phyloP scores from a whole-genome alignment of 2,113 vertebrate species.

The Dolichotis patagonum region DNA sequence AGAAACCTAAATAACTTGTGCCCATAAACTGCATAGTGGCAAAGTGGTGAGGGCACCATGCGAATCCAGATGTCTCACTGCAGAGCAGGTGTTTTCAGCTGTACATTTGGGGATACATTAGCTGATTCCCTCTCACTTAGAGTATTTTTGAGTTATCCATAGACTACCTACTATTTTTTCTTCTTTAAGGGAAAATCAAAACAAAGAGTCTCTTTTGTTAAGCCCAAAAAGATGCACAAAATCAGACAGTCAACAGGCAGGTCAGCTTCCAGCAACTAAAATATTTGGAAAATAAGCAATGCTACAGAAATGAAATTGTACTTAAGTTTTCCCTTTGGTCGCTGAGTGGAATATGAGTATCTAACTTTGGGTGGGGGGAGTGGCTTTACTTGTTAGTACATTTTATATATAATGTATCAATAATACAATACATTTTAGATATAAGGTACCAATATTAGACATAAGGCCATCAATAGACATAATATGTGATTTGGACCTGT shows the following conservation, averaged over 20 bases:
- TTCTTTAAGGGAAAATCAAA: not conserved
- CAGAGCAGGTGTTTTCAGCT: not conserved
- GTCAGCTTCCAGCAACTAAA: not conserved
- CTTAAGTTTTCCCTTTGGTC: not conserved
- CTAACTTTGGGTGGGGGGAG: not conserved
- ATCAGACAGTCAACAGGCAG: not conserved
- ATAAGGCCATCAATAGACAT: not conserved
- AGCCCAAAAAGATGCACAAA: accelerated
- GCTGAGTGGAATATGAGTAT: not conserved
- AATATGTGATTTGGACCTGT: not conserved
- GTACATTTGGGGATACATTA: not conserved
- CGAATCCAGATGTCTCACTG: not conserved
- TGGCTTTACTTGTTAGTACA: not conserved
- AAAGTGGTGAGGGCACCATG: not conserved
- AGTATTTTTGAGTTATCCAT: not conserved
- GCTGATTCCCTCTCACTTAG: not conserved
- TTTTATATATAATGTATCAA: not conserved
- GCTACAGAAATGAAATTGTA: accelerated
- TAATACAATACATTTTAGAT: not conserved
- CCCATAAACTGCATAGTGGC: not conserved
- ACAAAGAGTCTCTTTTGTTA: not conserved
- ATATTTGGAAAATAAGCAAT: not conserved
- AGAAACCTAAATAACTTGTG: not conserved
- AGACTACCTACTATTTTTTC: not conserved
- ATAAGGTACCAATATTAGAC: not conserved